phyloP scores from a whole-genome alignment of 2,797 vertebrate genomes.

The Acanthornis magna region DNA sequence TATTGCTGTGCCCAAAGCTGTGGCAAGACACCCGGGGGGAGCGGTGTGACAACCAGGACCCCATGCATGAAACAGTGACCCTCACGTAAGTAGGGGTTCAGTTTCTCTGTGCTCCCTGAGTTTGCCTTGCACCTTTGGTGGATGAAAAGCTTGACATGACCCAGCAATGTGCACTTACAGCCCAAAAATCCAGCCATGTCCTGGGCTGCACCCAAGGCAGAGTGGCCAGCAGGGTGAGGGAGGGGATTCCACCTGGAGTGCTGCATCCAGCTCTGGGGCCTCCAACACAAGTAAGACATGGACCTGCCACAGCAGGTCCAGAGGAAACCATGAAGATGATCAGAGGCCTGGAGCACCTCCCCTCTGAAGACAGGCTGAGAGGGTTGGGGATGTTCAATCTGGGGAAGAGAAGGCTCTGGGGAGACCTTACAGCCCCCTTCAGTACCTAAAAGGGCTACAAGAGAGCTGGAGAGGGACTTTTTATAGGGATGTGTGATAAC shows the following conservation, averaged over 20 bases:
- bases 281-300: not conserved
- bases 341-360: accelerated
- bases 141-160: not conserved
- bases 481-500: not conserved
- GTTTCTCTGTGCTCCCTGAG: not conserved
- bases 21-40: not conserved
- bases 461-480: not conserved
- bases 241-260: not conserved
- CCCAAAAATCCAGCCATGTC: not conserved
- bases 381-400: too few species aligned
- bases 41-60: not conserved
- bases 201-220: not conserved
- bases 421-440: not conserved
- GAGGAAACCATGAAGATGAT: not conserved
- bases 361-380: not conserved
- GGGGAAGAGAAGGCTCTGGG: not conserved
- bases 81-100: accelerated
- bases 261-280: not conserved
- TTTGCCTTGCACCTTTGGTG: not conserved
- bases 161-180: not conserved
- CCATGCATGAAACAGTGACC: not conserved
- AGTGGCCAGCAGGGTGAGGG: accelerated
- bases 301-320: not conserved
- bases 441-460: not conserved
- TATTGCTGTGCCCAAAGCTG: not conserved